phyloP scores from a whole-genome alignment of 2,797 vertebrate genomes.

The Lithobates pipiens region DNA sequence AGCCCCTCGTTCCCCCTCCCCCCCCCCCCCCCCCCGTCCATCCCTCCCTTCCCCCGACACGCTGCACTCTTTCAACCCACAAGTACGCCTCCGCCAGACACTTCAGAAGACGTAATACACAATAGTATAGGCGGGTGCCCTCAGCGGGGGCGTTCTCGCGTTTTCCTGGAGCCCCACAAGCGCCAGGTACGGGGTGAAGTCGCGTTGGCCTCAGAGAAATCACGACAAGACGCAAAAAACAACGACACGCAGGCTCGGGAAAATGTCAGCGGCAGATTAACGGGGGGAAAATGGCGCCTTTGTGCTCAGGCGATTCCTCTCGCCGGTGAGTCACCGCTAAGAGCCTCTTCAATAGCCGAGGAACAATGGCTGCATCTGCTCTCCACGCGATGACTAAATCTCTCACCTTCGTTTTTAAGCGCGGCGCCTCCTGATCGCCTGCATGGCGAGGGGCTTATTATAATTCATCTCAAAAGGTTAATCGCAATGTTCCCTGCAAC shows the following conservation, averaged over 20 bases:
- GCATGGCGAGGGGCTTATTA: not conserved
- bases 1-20: no score
- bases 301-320: no score
- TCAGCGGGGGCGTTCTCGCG: not conserved
- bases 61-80: not conserved
- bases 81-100: not conserved
- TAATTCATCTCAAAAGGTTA: not conserved
- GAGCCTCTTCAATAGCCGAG: not conserved
- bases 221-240: not conserved
- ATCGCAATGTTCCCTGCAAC: no score
- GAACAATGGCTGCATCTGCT: constrained; percentile 16
- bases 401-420: not conserved
- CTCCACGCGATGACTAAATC: not conserved
- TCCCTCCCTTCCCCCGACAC: no score
- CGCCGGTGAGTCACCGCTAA: constrained; percentile 10
- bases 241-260: not conserved
- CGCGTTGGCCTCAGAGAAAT: constrained; percentile 3
- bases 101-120: not conserved
- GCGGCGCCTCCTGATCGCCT: not conserved
- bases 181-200: not conserved
- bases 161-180: not conserved
- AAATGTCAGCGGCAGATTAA: not conserved
- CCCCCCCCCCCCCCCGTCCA: no score
- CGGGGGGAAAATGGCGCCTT: not conserved
- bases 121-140: not conserved